phyloP scores from a whole-genome alignment of 2,113 vertebrate species.

The Cisticola juncidis region DNA sequence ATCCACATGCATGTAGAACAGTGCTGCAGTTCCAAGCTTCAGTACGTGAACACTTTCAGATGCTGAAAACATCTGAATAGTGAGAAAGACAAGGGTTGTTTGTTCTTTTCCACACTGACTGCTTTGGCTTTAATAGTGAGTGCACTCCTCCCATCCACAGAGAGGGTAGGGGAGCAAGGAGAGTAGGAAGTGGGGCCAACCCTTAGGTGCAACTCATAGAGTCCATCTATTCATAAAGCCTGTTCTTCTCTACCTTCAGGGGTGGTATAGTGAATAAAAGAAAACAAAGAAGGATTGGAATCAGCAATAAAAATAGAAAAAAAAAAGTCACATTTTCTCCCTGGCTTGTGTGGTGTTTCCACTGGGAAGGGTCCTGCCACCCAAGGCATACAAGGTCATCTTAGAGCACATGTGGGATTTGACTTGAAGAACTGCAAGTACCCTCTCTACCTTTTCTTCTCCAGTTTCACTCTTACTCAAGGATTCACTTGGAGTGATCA shows the following conservation, averaged over 20 bases:
- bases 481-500: not conserved
- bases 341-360: not conserved
- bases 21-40: not conserved
- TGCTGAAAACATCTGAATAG: not conserved
- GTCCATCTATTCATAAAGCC: not conserved
- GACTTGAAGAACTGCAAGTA: not conserved
- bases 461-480: not conserved
- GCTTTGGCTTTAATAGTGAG: not conserved
- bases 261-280: not conserved
- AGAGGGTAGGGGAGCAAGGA: not conserved
- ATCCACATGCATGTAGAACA: not conserved
- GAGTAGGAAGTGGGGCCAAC: not conserved
- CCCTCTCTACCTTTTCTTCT: not conserved
- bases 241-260: not conserved
- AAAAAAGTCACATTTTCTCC: not conserved
- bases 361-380: not conserved
- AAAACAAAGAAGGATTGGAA: not conserved
- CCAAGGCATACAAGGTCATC: not conserved
- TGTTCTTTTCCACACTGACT: not conserved
- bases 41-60: not conserved
- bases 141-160: not conserved
- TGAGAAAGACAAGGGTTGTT: not conserved
- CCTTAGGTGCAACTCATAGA: not conserved
- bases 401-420: not conserved
- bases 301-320: not conserved